Evolutionary conservation across 2,888 invertebrate genomes (phyloP).

Genomic region (Eristalis intricaria): DNA sequence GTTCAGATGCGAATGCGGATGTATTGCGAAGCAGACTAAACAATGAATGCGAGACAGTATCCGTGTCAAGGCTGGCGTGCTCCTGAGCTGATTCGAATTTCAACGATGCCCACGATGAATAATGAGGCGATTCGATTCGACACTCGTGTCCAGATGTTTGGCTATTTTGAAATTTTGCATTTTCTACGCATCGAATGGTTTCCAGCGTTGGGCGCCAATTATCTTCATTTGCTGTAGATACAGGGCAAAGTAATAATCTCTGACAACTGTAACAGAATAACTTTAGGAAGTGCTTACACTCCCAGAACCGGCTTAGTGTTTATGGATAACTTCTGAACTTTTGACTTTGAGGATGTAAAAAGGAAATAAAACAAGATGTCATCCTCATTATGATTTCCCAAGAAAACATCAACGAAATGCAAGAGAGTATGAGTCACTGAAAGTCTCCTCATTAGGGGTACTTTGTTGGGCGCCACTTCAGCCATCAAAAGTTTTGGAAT

Average conservation of each 20-base stretch:
- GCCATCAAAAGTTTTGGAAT: neutral
- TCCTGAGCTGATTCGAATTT: slow-evolving; percentile 19
- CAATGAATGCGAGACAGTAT: slow-evolving; percentile 3
- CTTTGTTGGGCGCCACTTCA: neutral
- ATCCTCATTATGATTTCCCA: neutral
- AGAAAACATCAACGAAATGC: neutral
- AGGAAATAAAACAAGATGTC: too few species aligned
- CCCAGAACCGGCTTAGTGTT: too few species aligned
- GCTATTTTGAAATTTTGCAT: neutral
- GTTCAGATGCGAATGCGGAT: neutral
- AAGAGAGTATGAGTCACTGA: neutral
- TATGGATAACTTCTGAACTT: too few species aligned
- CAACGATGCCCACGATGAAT: neutral
- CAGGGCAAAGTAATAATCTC: neutral
- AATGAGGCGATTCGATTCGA: neutral
- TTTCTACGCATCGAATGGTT: neutral
- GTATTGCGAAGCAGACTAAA: slow-evolving; percentile 14
- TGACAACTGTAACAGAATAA: too few species aligned
- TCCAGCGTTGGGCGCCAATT: slow-evolving; percentile 8
- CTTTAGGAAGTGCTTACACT: too few species aligned
- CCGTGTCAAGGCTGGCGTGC: slow-evolving; percentile 43
- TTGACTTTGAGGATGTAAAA: too few species aligned
- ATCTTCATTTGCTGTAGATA: neutral
- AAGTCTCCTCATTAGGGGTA: neutral
- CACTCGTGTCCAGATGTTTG: neutral